phyloP scores from a whole-genome alignment of 2,113 vertebrate species.

The Pagrus major region DNA sequence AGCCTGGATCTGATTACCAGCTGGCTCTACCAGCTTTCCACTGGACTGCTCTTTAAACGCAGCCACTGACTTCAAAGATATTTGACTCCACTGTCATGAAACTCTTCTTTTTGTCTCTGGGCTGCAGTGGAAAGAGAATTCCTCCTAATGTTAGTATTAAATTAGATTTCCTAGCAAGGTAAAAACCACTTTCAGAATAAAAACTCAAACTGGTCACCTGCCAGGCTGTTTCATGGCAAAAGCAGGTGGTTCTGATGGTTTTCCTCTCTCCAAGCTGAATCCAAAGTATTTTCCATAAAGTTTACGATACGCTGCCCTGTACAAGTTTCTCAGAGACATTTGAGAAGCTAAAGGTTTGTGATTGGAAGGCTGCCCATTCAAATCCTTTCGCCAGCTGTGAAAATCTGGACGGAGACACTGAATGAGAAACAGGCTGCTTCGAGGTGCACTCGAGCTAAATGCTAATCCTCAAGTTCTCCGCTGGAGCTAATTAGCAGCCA shows the following conservation, averaged over 20 bases:
- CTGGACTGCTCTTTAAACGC: constrained; percentile 59
- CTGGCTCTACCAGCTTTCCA: constrained; percentile 67
- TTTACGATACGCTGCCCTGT: not conserved
- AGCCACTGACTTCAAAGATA: constrained; percentile 62
- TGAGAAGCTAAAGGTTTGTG: not conserved
- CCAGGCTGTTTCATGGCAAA: constrained; percentile 19
- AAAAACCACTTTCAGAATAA: constrained; percentile 18
- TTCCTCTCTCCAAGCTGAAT: not conserved
- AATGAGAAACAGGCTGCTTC: constrained; percentile 48
- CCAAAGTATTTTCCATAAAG: constrained; percentile 42
- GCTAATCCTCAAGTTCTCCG: constrained; percentile 44
- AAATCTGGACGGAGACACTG: constrained; percentile 41
- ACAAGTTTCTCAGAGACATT: constrained; percentile 18
- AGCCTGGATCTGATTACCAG: constrained; percentile 73
- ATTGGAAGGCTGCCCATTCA: constrained; percentile 34
- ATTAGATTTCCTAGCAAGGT: not conserved
- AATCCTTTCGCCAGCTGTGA: constrained; percentile 48
- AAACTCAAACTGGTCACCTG: constrained; percentile 27
- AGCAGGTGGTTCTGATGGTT: constrained; percentile 43
- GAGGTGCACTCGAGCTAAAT: constrained; percentile 38
- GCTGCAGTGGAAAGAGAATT: not conserved
- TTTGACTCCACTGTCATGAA: constrained; percentile 45
- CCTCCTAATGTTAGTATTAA: constrained; percentile 11
- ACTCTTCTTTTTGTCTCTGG: constrained; percentile 24
- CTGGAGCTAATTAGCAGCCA: constrained; percentile 52